Evolutionary conservation across 2,113 vertebrate species (phyloP).

Genomic region (Tetraodon nigroviridis): DNA sequence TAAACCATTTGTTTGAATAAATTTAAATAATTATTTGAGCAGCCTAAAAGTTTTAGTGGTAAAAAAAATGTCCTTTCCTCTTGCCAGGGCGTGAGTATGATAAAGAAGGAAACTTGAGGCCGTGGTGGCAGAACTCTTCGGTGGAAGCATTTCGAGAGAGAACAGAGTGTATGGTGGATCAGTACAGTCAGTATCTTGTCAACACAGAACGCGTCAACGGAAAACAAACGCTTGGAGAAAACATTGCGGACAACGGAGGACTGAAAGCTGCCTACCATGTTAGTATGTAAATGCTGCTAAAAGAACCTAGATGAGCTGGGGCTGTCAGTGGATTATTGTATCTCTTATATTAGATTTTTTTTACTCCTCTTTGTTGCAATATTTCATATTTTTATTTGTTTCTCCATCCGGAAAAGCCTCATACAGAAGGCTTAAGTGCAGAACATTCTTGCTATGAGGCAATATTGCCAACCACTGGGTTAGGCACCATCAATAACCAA

Average conservation of each 20-base stretch:
- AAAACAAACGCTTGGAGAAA: constrained; percentile 92
- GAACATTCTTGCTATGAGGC: no score
- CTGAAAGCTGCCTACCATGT: constrained; percentile 94
- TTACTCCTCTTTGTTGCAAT: no score
- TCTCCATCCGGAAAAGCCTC: no score
- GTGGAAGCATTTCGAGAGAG: constrained; percentile 88
- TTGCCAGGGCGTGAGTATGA: constrained; percentile 88
- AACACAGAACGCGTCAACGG: constrained; percentile 90
- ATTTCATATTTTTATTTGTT: no score
- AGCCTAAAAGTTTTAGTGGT: background rate
- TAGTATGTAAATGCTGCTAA: constrained; percentile 47
- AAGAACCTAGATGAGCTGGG: no score
- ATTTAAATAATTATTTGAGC: background rate
- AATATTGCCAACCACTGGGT: no score
- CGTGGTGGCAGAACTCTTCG: constrained; percentile 94
- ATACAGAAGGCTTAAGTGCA: no score
- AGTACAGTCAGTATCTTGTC: constrained; percentile 84
- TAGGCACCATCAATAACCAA: background rate
- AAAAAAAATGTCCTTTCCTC: no score
- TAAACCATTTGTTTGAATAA: background rate
- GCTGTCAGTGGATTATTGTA: no score
- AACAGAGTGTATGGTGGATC: constrained; percentile 89
- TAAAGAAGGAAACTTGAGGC: constrained; percentile 90
- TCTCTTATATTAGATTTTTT: no score
- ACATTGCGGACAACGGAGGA: constrained; percentile 94